A percentile compares a stretch with the other conserved stretches of the same genome.
phyloP scores from a whole-genome alignment of 2,888 invertebrate genomes.

The Dolichomitus sp. region DNA sequence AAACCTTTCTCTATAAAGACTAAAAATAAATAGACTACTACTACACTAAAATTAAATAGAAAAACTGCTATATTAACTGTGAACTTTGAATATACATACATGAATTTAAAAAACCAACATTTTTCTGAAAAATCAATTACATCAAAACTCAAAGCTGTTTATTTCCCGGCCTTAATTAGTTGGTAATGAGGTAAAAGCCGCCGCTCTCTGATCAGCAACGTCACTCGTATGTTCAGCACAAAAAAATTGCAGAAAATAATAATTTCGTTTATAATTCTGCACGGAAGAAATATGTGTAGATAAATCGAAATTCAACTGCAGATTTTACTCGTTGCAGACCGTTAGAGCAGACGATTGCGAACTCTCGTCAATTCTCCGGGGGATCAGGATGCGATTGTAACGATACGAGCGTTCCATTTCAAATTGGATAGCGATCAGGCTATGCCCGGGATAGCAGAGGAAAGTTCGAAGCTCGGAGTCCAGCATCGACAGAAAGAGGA shows the following conservation, averaged over 20 bases:
- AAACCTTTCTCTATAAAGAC: no score
- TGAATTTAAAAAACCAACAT: no score
- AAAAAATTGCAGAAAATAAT: neutral
- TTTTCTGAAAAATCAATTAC: no score
- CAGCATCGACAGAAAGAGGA: slow-evolving; percentile 28
- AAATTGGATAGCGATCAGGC: slow-evolving; percentile 62
- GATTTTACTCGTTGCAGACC: neutral
- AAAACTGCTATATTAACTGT: no score
- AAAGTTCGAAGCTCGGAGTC: slow-evolving; percentile 47
- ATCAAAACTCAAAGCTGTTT: no score
- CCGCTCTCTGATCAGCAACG: neutral
- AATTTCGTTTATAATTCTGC: neutral
- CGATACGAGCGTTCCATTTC: slow-evolving; percentile 58
- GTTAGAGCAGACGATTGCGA: slow-evolving; percentile 1
- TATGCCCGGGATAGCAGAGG: slow-evolving; percentile 40
- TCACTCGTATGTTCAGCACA: neutral
- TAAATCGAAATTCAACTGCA: slow-evolving; percentile 18
- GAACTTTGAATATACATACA: no score
- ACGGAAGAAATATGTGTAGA: neutral
- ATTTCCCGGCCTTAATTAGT: no score
- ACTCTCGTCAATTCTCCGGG: slow-evolving; percentile 58
- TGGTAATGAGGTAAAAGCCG: neutral
- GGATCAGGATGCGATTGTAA: slow-evolving; percentile 64
- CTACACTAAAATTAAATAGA: no score
- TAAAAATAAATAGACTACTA: no score